A percentile compares a stretch with the other conserved stretches of the same genome.
Evolutionary conservation across 2,888 invertebrate species (phyloP).

Genomic region (Scaptomyza tumidula): DNA sequence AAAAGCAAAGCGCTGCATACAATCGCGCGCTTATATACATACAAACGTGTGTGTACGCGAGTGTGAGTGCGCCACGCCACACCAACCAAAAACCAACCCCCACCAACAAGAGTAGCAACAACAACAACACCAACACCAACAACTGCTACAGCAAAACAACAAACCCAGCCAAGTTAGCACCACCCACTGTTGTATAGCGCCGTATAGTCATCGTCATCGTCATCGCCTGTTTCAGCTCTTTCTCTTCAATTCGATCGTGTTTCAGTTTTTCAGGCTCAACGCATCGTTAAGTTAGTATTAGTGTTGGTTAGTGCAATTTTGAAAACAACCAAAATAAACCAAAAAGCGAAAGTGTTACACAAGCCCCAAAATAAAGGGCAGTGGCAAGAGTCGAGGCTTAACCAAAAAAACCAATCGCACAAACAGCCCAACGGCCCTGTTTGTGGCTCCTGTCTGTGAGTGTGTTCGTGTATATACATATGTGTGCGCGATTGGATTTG

Average conservation of each 20-base stretch:
- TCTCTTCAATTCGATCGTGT: conserved; percentile 47
- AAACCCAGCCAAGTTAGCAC: conserved; percentile 58
- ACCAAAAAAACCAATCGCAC: conserved; percentile 35
- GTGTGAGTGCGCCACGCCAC: conserved; percentile 55
- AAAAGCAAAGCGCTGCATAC: conserved; percentile 80
- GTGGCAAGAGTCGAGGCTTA: conserved; percentile 17
- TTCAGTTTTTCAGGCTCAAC: conserved; percentile 46
- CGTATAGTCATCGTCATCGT: conserved; percentile 59
- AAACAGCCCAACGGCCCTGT: conserved; percentile 14
- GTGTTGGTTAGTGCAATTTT: conserved; percentile 53
- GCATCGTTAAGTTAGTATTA: conserved; percentile 37
- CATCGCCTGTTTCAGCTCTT: conserved; percentile 48
- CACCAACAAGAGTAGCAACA: conserved; percentile 66
- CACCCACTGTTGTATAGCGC: conserved; percentile 68
- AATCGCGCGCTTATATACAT: conserved; percentile 69
- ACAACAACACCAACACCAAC: conserved; percentile 47
- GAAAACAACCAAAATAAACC: conserved; percentile 44
- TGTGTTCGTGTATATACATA: conserved; percentile 22
- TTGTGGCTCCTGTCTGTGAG: conserved; percentile 26
- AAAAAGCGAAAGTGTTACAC: conserved; percentile 67
- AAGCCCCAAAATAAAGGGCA: conserved; percentile 40
- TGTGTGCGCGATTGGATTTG: conserved; percentile 24
- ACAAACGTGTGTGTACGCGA: conserved; percentile 38
- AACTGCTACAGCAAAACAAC: conserved; percentile 18
- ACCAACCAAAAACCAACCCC: conserved; percentile 75